Evolutionary conservation across 2,888 invertebrate species (phyloP).

Genomic region (Ptilodon capucinus): DNA sequence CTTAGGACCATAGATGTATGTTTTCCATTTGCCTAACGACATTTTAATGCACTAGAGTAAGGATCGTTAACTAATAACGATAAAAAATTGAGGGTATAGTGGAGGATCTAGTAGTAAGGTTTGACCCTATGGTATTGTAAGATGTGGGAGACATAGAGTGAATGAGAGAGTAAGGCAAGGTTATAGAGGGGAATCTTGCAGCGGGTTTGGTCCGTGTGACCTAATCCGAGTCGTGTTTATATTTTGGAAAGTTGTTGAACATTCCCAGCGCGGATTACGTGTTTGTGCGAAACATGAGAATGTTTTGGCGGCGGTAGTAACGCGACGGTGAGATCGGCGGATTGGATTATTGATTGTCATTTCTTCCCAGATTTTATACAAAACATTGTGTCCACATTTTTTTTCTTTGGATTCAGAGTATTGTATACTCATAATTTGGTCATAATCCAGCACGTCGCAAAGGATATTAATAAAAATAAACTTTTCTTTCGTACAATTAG

Average conservation of each 20-base stretch:
- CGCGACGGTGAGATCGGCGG: background rate
- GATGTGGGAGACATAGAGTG: background rate
- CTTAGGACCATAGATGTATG: too few relatives aligned
- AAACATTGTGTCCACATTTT: too few relatives aligned
- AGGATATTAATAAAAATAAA: too few relatives aligned
- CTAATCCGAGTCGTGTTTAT: background rate
- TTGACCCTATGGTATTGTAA: too few relatives aligned
- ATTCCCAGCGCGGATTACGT: slow-evolving; percentile 5
- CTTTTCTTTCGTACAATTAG: too few relatives aligned
- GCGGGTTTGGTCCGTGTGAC: background rate
- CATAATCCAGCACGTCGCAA: too few relatives aligned
- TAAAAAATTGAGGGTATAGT: too few relatives aligned
- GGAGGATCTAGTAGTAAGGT: too few relatives aligned
- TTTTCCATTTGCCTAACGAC: too few relatives aligned
- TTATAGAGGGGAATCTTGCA: background rate
- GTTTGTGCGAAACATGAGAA: background rate
- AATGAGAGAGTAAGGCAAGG: background rate
- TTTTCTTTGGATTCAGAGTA: background rate
- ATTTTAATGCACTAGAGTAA: too few relatives aligned
- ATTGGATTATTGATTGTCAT: background rate
- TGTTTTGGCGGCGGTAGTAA: background rate
- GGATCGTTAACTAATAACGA: too few relatives aligned
- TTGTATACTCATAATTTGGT: too few relatives aligned
- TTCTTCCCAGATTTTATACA: background rate
- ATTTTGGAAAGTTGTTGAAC: slow-evolving; percentile 20